These are phyloP conservation scores for Myotis lucifugus DNA, from an alignment of 2,113 vertebrate genomes.

Conservation along the genomic window DNA sequence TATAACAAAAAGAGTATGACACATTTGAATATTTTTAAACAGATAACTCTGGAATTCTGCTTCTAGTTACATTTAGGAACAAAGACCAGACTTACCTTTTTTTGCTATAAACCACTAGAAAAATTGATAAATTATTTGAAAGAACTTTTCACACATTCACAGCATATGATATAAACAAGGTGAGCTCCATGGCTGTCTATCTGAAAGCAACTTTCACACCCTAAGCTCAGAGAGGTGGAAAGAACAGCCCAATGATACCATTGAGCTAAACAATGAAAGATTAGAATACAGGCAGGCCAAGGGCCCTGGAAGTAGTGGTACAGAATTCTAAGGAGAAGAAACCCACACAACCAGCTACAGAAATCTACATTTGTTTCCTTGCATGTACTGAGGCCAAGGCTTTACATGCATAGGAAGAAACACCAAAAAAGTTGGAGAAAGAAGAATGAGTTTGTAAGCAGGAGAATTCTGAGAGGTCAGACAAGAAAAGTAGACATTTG, in stretches of 20 bases:
- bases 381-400: neutral
- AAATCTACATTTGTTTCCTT: neutral
- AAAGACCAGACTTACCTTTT: neutral
- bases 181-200: neutral
- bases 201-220: neutral
- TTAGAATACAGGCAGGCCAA: neutral
- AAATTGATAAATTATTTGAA: neutral
- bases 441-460: neutral
- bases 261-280: neutral
- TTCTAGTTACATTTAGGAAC: neutral
- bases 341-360: neutral
- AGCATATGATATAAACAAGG: neutral
- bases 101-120: neutral
- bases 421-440: neutral
- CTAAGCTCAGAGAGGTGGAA: neutral
- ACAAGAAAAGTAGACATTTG: neutral
- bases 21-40: neutral
- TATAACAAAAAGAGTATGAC: neutral
- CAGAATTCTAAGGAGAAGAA: neutral
- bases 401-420: neutral
- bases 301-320: fast-evolving
- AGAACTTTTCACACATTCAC: neutral
- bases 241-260: neutral
- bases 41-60: neutral
- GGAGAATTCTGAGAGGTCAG: neutral